A percentile compares a stretch with the other conserved stretches of the same genome.
These are phyloP conservation scores for Megalops cyprinoides DNA, from an alignment of 2,797 vertebrate species.

Conservation along the genomic window DNA sequence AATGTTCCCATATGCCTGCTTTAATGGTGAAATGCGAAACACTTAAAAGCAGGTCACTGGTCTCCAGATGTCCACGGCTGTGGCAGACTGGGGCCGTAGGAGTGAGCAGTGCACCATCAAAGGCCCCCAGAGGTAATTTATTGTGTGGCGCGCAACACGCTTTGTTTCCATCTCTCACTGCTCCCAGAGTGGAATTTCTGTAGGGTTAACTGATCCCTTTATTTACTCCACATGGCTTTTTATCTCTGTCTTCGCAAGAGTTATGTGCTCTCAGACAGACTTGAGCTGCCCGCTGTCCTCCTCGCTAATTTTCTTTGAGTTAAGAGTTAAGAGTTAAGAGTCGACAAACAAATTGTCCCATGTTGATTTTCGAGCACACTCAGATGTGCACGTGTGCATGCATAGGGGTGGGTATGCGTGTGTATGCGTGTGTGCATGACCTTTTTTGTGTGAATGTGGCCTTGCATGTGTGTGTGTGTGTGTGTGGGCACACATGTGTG, in stretches of 20 bases:
- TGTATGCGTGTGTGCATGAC: background rate
- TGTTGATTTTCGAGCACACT: no score
- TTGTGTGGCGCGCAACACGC: constrained; percentile 2
- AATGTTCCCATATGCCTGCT: background rate
- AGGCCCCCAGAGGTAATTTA: constrained; percentile 16
- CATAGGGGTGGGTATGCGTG: background rate
- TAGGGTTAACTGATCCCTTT: constrained; percentile 15
- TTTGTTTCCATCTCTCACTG: constrained; percentile 12
- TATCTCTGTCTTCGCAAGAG: background rate
- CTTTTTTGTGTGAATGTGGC: background rate
- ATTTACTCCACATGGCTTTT: constrained; percentile 12
- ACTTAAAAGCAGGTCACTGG: constrained; percentile 6
- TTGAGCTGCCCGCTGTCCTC: background rate
- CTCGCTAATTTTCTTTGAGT: no score
- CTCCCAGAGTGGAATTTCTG: background rate
- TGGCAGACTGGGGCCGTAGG: background rate
- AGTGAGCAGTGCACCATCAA: background rate
- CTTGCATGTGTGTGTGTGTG: no score
- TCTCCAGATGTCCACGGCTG: constrained; percentile 15
- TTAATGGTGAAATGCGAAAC: constrained; percentile 8
- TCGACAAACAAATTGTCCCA: constrained; percentile 9
- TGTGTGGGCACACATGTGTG: no score
- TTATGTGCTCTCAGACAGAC: background rate
- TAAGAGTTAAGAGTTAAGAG: no score
- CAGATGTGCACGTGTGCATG: background rate